These are phyloP conservation scores for Malurus elegans DNA, from an alignment of 2,113 vertebrate genomes.

Conservation along the genomic window DNA sequence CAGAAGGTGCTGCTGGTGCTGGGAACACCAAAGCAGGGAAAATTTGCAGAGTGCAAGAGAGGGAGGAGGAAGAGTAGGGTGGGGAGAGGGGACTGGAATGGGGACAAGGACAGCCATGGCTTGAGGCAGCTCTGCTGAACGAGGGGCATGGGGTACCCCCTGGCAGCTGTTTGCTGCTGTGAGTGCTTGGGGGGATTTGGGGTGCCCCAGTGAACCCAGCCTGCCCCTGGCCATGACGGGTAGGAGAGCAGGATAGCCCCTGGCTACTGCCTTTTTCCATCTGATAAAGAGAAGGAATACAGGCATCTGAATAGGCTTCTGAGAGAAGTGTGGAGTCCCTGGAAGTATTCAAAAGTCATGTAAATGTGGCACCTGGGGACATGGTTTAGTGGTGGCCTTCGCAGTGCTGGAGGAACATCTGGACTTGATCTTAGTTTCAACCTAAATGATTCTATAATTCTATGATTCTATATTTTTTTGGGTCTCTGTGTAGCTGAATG, in stretches of 20 bases:
- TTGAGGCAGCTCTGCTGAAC: not conserved
- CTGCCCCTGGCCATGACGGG: accelerated
- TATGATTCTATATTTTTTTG: not conserved
- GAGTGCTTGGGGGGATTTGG: not conserved
- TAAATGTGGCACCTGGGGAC: not conserved
- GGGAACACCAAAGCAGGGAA: not conserved
- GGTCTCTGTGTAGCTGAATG: not conserved
- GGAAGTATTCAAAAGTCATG: not conserved
- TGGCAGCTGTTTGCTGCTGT: not conserved
- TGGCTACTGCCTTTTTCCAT: accelerated
- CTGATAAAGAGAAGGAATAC: not conserved
- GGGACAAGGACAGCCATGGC: not conserved
- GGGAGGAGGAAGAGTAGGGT: not conserved
- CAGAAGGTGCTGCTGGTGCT: not conserved
- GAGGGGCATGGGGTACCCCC: not conserved
- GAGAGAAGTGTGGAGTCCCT: not conserved
- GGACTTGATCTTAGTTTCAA: not conserved
- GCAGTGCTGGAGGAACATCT: not conserved
- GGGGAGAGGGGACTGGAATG: not conserved
- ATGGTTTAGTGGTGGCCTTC: not conserved
- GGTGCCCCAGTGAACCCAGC: not conserved
- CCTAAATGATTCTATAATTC: not conserved
- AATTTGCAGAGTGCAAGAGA: not conserved
- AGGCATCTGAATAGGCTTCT: not conserved
- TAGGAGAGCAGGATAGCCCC: not conserved